Evolutionary conservation across 2,888 invertebrate genomes (phyloP), one percentile per base, ranked within the genome.

Genomic region (Clivina fossor): DNA sequence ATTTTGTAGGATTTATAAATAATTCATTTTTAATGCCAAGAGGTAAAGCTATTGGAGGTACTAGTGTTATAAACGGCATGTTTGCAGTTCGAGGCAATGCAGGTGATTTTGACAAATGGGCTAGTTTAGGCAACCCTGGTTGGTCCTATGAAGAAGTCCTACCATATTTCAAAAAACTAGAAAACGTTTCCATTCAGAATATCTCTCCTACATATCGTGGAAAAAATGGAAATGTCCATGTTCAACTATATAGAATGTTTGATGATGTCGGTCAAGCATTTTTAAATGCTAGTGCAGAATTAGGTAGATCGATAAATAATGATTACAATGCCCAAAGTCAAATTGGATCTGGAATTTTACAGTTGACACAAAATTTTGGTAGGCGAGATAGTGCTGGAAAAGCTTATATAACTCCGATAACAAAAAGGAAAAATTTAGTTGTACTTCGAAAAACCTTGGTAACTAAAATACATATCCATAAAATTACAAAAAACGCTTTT

Each of bases 21-120:
- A 51, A 40, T 4, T 32, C 56, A 4, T 60, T 63, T 37, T 26
- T 50, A 3, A 54, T 58, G 41, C 60, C 64, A 11, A 48, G 61
- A 48, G 63, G 63, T 15, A 62, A 61, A 57, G 61, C 58, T 13
- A 9, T 64, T 13, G 64, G 64, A 2, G 62, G 63, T 1, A 47
- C 53, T 4, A 60, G 61, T 13, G 57, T 58, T 8, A 60, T 63
- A 44, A 62, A 63, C 38, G 60, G 56, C 3, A 32, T 62, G 47
- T 54, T 61, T 28, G 60, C 61, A 16, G 37, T 53, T 5, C 24
- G 62, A 54, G 60, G 61, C 2, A 58, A 58, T 22, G 28, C 33
- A 38, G 41, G 35, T 9, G 64, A 64, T 37, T 64, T 55, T 20
- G 59, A 64, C 43, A 9, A 19, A 7, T 64, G 63, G 63, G 57